phyloP scores from a whole-genome alignment of 1,140 invertebrate species.

The Macrocentrus cingulum region DNA sequence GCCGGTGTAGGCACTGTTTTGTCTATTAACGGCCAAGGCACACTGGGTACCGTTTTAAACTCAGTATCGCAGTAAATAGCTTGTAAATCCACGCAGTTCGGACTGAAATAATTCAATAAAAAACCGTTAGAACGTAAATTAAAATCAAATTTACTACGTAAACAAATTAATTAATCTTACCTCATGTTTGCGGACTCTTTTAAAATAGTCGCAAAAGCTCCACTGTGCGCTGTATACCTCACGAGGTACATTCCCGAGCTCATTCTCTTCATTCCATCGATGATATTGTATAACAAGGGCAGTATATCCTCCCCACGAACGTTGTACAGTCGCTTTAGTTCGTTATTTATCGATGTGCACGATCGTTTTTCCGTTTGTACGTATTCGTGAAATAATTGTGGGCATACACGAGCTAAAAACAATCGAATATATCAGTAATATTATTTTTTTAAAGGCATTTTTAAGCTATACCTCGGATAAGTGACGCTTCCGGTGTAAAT shows the following conservation, averaged over 20 bases:
- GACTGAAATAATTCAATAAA: conserved; percentile 26
- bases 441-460: no score
- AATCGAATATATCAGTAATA: no score
- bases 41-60: conserved; percentile 28
- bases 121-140: no score
- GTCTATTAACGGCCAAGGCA: conserved; percentile 40
- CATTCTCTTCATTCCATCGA: conserved; percentile 40
- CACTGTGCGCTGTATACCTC: conserved; percentile 48
- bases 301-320: conserved; percentile 46
- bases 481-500: conserved; percentile 50
- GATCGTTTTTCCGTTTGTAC: conserved; percentile 51
- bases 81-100: conserved; percentile 36
- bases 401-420: conserved; percentile 48
- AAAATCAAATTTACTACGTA: no score
- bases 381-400: conserved; percentile 42
- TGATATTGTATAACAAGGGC: conserved; percentile 49
- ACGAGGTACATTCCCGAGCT: conserved; percentile 53
- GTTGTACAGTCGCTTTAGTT: conserved; percentile 47
- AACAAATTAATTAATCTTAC: conserved; percentile 24
- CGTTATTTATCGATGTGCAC: conserved; percentile 43
- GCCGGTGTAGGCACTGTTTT: conserved; percentile 34
- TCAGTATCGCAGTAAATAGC: conserved; percentile 19
- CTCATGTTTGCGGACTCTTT: conserved; percentile 32
- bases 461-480: conserved; percentile 52
- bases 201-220: conserved; percentile 49